Conservation (phyloP, 2,797 vertebrate species). For the Megaceryle alcyon region DNA sequence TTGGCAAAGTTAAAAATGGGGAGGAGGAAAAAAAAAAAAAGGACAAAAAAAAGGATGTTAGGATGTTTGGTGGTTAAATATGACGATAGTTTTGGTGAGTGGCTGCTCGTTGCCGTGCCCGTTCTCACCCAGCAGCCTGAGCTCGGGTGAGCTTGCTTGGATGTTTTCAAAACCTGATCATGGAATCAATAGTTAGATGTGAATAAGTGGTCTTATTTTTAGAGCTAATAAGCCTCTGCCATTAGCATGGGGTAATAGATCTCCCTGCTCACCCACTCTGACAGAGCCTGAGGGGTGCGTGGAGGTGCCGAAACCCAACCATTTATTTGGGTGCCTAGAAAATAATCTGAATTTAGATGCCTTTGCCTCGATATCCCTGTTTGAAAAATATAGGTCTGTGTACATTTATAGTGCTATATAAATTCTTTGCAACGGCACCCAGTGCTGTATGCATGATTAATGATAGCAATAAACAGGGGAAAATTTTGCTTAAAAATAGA, state of each 20-base stretch:
- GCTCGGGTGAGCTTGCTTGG: neutral
- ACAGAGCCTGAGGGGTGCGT: neutral
- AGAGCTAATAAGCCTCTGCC: neutral
- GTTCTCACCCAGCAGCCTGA: neutral
- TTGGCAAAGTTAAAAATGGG: neutral
- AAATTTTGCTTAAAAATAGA: constrained; percentile 42
- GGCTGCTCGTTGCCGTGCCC: fast-evolving
- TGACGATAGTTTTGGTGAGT: fast-evolving
- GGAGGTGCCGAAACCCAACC: neutral
- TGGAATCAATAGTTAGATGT: neutral
- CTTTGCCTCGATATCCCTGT: neutral
- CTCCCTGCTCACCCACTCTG: neutral
- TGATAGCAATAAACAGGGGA: constrained; percentile 23
- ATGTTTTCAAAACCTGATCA: neutral
- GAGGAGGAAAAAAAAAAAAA: too few species aligned
- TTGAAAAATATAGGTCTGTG: constrained; percentile 19
- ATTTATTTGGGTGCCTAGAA: neutral
- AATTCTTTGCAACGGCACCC: neutral
- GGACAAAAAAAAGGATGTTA: fast-evolving
- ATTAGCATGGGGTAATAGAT: neutral
- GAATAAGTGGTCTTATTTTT: constrained; percentile 13
- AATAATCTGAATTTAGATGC: constrained; percentile 46
- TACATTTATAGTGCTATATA: neutral
- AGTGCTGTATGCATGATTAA: constrained; percentile 49
- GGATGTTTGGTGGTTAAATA: neutral